Base-by-base conservation (phyloP, 2,888 invertebrate species). In the Drosophila yooni region DNA sequence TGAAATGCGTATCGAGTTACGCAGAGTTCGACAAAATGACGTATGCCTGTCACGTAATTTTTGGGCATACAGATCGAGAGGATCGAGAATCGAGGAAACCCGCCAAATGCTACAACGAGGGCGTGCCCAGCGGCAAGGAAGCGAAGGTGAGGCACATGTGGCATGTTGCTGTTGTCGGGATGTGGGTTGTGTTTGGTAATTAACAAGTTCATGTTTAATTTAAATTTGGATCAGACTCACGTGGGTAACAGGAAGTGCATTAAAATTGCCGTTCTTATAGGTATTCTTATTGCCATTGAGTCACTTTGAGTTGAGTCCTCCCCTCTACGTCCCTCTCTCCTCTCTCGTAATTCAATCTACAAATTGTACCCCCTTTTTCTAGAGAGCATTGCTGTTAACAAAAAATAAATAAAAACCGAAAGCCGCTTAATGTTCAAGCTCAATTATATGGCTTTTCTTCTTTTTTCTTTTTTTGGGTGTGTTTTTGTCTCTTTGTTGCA, bases 121-220 rank as follows among this genome's bases (percentile, higher is more conserved):
- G 71, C 69, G 77, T 81, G 77, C 27, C 68, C 38, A 53, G 61
- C 34, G 40, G 18, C 56, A 76, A 78, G 76, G 70, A 72, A 68
- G 61, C 59, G 67, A 58, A 59, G 60, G 62, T 63, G 51, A 48
- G 61, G 70, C 79, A 85, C 79, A 85, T 88, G 83, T 75, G 69
- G 68, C 65, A 63, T 36, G 58, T 57, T 67, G 31, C 65, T 71
- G 27, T 66, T 68, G 54, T 76, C 70, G 61, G 77, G 72, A 66
- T 71, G 61, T 78, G 71, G 79, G 75, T 40, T 79, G 72, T 68
- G 69, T 72, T 46, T 67, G 66, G 80, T 86, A 86, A 86, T 86
- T 86, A 86, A 88, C 86, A 80, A 86, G 86, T 82, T 83, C 79
- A 81, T 81, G 73, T 81, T 86, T 80, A 88, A 88, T 86, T 88